These are phyloP conservation scores for Buceros bicornis DNA, from an alignment of 2,797 vertebrate genomes.

Conservation along the genomic window DNA sequence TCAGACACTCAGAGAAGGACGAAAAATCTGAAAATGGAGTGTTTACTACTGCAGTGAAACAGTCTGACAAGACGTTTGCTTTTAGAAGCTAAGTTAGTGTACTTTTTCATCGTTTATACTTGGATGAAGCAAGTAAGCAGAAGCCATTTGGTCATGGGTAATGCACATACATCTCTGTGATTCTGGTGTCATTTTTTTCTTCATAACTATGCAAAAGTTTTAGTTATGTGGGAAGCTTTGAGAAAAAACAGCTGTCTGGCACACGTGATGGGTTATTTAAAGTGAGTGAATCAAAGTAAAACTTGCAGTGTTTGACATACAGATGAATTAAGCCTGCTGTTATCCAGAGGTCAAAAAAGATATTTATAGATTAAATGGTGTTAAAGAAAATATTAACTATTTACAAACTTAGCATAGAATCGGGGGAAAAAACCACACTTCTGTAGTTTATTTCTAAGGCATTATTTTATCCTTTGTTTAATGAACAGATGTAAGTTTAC, in stretches of 20 bases:
- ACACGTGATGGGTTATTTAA: conserved; percentile 30
- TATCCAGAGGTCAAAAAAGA: conserved; percentile 36
- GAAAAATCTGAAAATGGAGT: background rate
- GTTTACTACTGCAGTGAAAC: background rate
- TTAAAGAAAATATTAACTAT: conserved; percentile 52
- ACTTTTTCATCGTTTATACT: conserved; percentile 26
- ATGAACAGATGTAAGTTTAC: conserved; percentile 7
- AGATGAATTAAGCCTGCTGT: conserved; percentile 17
- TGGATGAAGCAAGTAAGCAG: conserved; percentile 47
- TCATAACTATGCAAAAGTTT: conserved; percentile 42
- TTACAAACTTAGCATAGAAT: background rate
- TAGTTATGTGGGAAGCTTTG: conserved; percentile 32
- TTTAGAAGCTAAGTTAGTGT: conserved; percentile 29
- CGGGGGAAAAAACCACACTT: background rate
- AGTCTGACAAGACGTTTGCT: background rate
- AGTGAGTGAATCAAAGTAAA: conserved; percentile 58
- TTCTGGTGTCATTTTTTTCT: conserved; percentile 40
- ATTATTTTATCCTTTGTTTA: conserved; percentile 48
- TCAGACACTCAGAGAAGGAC: background rate
- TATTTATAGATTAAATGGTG: conserved; percentile 56
- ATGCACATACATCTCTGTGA: background rate
- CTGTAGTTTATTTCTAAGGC: background rate
- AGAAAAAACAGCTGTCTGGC: conserved; percentile 60
- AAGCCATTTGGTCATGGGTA: conserved; percentile 17
- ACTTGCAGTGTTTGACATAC: conserved; percentile 38